Base-by-base conservation (phyloP, 2,797 vertebrate species). In the Echeneis naucrates region DNA sequence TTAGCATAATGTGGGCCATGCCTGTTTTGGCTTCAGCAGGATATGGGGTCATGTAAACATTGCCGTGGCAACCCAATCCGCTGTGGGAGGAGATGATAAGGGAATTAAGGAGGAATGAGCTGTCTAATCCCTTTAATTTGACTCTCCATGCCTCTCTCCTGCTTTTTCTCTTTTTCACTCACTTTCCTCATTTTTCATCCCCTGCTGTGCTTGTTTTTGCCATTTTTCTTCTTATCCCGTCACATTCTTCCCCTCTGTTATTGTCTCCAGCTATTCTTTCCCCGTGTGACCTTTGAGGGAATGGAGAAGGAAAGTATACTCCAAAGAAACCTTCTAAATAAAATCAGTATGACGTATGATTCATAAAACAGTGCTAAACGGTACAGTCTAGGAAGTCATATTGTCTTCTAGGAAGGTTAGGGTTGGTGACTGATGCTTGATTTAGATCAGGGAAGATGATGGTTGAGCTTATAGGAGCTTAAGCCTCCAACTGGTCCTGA, bases 121-220 rank as follows among this genome's bases (percentile, higher is more conserved):
- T 80, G 75, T 82, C 89, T 94, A 95, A 94, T 94, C 94, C 93
- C 72, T 90, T 94, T 94, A 94, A 94, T 95, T 92, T 92, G 82
- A 86, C 84, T 91, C 65, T 86, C 56, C 77, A 51, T 77, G 82
- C 72, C 62, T 78, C 69, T 84, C 66, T 76, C 56, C 68, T 80
- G 82, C 71, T 51, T 83, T 83, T 77, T 61, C 59, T 37, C 68
- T 32, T 54, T 74, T 78, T 79, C 66, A 58, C 69, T 63, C 60
- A 55, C n/a, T 61, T 55, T 44, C 33, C 61, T 72, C 54, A 53
- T 66, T 77, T 68, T 68, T 45, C 19, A 55, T 50, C 33, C 30
- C 3, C 17, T 33, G 65, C 60, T 82, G 57, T 40, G 51, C 40
- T 72, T 65, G 26, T 62, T 69, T 68, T 67, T 13, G 13, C 1